Base-by-base conservation (phyloP, 2,113 vertebrate genomes). In the Alexandromys fortis region DNA sequence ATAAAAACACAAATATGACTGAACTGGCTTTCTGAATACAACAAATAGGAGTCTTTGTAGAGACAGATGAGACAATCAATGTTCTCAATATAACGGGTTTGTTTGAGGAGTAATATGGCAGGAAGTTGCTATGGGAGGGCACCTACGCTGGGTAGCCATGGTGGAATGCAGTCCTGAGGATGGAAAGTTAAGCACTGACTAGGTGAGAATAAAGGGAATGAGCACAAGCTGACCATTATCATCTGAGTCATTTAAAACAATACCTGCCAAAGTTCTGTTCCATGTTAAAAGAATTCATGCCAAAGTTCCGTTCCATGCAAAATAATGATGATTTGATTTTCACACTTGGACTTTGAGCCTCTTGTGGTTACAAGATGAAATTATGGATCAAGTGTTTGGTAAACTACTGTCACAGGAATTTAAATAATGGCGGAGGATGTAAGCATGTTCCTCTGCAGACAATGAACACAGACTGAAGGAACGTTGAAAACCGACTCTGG, bases 281-380 rank as follows among this genome's bases (percentile, higher is more conserved):
- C 86, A 14, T 86, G 24, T 65, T 73, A 88, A 38, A 45, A 35
- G 33, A 93, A 67, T 19, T 58, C 75, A 95, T 42, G 33, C 42
- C n/a, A 77, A 92, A 92, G 24, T 67, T 26, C 61, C 86, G 12
- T 76, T 68, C 75, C 86, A 14, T 86, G 24, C 16, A 49, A 90
- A 93, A 87, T 70, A 87, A 67, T 61, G 58, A 52, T 68, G 52
- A 90, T 75, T 95, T 89, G 1, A 0, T 93, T 94, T 85, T 90
- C n/a, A 83, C 4, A 13, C 5, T 14, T 87, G 7, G 35, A 90
- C 78, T 88, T 78, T 92, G 89, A 92, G 35, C 26, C 78, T 49
- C 30, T 92, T 81, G 47, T 85, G 35, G 61, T 67, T 28, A 95
- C 73, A 55, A 9, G 14, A 92, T 85, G 3, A 38, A 67, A 91